Conservation (phyloP, 2,888 invertebrate genomes). For the Plusia festucae region DNA sequence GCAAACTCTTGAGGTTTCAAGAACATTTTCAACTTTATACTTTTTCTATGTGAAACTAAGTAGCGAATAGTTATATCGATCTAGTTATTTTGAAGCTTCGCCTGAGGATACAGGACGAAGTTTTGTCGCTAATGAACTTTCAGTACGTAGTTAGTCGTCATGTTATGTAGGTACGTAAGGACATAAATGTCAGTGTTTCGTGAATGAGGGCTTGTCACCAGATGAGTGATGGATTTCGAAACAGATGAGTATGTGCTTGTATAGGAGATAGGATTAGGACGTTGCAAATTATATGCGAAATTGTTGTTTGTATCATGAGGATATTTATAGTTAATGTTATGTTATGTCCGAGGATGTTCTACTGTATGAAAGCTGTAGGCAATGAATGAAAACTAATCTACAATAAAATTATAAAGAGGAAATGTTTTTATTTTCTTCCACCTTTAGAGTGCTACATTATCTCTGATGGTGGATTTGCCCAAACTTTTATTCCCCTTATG, state of each 20-base stretch:
- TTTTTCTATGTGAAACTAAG: conserved; percentile 32
- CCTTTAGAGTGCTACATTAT: too few relatives aligned
- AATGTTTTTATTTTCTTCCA: background rate
- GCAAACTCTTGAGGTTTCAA: conserved; percentile 14
- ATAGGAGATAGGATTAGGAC: background rate
- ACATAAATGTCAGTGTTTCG: conserved; percentile 13
- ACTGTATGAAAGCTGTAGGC: too few relatives aligned
- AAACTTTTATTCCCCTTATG: too few relatives aligned
- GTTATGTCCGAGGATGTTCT: background rate
- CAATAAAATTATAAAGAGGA: too few relatives aligned
- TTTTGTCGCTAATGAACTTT: conserved; percentile 46
- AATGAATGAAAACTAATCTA: too few relatives aligned
- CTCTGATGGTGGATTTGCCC: too few relatives aligned
- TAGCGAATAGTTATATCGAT: conserved; percentile 37
- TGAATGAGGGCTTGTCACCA: conserved; percentile 27
- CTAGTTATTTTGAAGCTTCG: conserved; percentile 31
- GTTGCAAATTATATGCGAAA: background rate
- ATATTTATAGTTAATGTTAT: background rate
- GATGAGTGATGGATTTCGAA: conserved; percentile 26
- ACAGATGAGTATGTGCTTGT: conserved; percentile 13
- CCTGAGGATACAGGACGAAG: conserved; percentile 26
- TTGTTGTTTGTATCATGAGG: conserved; percentile 1
- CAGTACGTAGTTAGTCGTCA: conserved; percentile 17
- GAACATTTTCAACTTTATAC: conserved; percentile 17
- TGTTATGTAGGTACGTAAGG: conserved; percentile 14